Base-by-base conservation (phyloP, 2,113 vertebrate genomes). In the Rhynchopsitta pachyrhyncha region DNA sequence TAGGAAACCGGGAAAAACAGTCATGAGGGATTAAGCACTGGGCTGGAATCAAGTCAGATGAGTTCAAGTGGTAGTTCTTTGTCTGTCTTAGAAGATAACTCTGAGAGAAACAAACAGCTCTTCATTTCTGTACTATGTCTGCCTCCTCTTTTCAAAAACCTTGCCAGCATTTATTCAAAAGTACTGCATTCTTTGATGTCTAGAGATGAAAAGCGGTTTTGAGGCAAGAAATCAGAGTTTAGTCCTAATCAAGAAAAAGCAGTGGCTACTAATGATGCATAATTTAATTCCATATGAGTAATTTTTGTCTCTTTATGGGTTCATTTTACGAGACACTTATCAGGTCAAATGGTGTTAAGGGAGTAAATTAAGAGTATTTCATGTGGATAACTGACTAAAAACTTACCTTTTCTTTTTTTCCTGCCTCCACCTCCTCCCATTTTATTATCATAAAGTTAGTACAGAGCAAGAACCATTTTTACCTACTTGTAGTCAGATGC, bases 131-230 rank as follows among this genome's bases (percentile, higher is more conserved):
- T 33, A 31, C 86, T 16, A 5, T 41, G 53, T 62, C 88, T 94
- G 83, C 74, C 91, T 93, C 80, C 37, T 86, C 62, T 77, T 82
- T 63, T 76, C 77, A 91, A 93, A 93, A 92, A 11, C 42, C 77
- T 83, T 63, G 86, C 8, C 60, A 90, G 57, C 81, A 82, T 79
- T 95, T 95, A 74, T 57, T 92, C 77, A 92, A 44, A 91, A 87
- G 66, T 68, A 5, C 33, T 75, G 33, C 88, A 46, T 37, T 76
- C 95, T 95, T 97, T 96, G 93, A 96, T 88, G 88, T 97, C 83
- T 91, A 74, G 81, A 94, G 93, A 96, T 97, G 93, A 97, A 97
- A 97, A 96, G 95, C 6, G 2, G 57, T 86, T 92, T 91, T 93
- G 90, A 96, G 93, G 92, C 49, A 95, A 96, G 83, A 96, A 95